These are phyloP conservation scores for Dermatemys mawii DNA, from an alignment of 2,113 vertebrate genomes.

Conservation along the genomic window DNA sequence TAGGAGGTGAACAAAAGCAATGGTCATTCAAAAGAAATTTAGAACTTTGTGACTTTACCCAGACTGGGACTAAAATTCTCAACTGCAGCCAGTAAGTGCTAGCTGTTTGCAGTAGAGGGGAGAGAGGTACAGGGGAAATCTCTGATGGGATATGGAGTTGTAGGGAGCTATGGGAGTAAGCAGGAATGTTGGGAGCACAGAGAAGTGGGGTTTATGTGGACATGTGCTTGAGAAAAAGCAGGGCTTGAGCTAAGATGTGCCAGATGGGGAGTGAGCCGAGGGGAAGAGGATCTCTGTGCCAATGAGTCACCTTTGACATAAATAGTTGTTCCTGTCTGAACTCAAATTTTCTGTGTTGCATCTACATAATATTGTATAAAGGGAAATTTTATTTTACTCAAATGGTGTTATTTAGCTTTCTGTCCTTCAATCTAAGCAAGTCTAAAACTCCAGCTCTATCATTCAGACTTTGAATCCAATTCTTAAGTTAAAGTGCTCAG, in stretches of 20 bases:
- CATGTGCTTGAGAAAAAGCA: no score
- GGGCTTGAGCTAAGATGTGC: no score
- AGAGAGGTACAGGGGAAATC: neutral
- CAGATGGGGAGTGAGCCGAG: no score
- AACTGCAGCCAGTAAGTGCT: neutral
- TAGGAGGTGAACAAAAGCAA: neutral
- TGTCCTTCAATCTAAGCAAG: neutral
- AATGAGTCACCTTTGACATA: neutral
- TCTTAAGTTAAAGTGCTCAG: conserved; percentile 4
- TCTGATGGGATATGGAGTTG: neutral
- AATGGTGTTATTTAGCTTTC: conserved; percentile 7
- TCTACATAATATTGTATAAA: conserved; percentile 35
- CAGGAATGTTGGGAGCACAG: neutral
- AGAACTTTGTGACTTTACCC: neutral
- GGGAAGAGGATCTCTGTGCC: no score
- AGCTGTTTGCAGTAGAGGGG: neutral
- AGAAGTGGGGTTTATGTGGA: no score
- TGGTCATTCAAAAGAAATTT: neutral
- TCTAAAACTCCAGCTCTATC: conserved; percentile 29
- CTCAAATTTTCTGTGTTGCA: conserved; percentile 42
- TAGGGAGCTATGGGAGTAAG: neutral
- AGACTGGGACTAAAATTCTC: neutral
- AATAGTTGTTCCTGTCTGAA: neutral
- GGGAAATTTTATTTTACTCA: conserved; percentile 68
- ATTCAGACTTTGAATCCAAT: neutral